A percentile compares a stretch with the other conserved stretches of the same genome.
phyloP scores from a whole-genome alignment of 2,797 vertebrate genomes.

The Fundulus diaphanus region DNA sequence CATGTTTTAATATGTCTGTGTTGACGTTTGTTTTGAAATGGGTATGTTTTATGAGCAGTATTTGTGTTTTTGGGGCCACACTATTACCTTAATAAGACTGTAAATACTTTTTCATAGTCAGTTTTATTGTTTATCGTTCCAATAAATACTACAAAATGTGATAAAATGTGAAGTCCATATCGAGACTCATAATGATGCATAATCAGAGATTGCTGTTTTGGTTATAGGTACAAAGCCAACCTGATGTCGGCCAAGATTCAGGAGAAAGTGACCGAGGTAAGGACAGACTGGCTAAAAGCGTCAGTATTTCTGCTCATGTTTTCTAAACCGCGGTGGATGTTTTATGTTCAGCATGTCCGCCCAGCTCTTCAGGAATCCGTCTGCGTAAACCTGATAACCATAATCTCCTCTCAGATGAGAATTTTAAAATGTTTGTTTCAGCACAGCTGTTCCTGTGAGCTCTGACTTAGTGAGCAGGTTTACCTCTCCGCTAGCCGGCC shows the following conservation, averaged over 20 bases:
- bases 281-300: neutral
- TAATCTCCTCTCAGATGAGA: slow-evolving; percentile 28
- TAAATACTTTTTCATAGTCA: too few relatives aligned
- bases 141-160: too few relatives aligned
- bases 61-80: too few relatives aligned
- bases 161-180: too few relatives aligned
- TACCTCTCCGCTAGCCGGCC: slow-evolving; percentile 17
- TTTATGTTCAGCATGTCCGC: slow-evolving; percentile 13
- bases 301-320: slow-evolving; percentile 2
- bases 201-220: slow-evolving; percentile 10
- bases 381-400: slow-evolving; percentile 27
- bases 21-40: too few relatives aligned
- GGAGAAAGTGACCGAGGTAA: slow-evolving; percentile 85
- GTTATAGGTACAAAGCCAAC: slow-evolving; percentile 90
- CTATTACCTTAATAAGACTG: too few relatives aligned
- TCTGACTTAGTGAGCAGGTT: slow-evolving; percentile 32
- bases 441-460: slow-evolving; percentile 25
- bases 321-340: neutral
- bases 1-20: too few relatives aligned
- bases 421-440: slow-evolving; percentile 43
- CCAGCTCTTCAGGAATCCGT: slow-evolving; percentile 28
- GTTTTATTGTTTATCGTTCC: too few relatives aligned
- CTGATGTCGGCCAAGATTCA: slow-evolving; percentile 89
- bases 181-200: slow-evolving; percentile 15
- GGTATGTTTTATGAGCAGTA: too few relatives aligned